These are phyloP conservation scores for Catostylus mosaicus DNA, from an alignment of 30 jellyfish, hydroid and myxozoan species.

Conservation along the genomic window DNA sequence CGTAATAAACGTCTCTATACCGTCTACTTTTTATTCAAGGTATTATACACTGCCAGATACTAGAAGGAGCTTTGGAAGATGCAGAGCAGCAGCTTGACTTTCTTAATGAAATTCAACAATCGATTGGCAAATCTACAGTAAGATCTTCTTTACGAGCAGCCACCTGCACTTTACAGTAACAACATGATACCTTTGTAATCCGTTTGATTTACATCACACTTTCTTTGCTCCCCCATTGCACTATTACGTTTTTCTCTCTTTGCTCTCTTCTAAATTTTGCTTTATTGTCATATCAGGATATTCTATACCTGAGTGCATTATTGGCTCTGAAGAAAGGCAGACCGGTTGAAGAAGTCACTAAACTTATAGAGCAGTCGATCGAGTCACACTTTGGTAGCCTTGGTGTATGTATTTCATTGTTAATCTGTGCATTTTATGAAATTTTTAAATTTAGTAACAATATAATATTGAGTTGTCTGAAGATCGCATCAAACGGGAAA, in stretches of 20 bases:
- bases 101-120: slow-evolving; percentile 90
- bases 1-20: not conserved
- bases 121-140: slow-evolving; percentile 97
- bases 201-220: too few species aligned
- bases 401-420: slow-evolving; percentile 80
- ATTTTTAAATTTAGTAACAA: too few species aligned
- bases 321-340: slow-evolving; percentile 75
- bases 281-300: slow-evolving; percentile 56
- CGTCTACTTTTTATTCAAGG: slow-evolving; percentile 43
- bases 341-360: slow-evolving; percentile 86
- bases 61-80: slow-evolving; percentile 83
- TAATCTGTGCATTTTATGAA: too few species aligned
- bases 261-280: not conserved
- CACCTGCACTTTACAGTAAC: too few species aligned
- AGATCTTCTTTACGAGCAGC: slow-evolving; percentile 7
- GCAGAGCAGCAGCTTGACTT: slow-evolving; percentile 98
- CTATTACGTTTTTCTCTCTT: too few species aligned
- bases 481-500: too few species aligned
- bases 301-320: slow-evolving; percentile 80
- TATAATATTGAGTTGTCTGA: too few species aligned
- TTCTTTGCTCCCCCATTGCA: too few species aligned
- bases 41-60: slow-evolving; percentile 93
- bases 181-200: too few species aligned
- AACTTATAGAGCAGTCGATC: slow-evolving; percentile 77
- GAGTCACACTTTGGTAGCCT: slow-evolving; percentile 82